phyloP scores from a whole-genome alignment of 2,888 invertebrate species.

The Phaonia tiefii region DNA sequence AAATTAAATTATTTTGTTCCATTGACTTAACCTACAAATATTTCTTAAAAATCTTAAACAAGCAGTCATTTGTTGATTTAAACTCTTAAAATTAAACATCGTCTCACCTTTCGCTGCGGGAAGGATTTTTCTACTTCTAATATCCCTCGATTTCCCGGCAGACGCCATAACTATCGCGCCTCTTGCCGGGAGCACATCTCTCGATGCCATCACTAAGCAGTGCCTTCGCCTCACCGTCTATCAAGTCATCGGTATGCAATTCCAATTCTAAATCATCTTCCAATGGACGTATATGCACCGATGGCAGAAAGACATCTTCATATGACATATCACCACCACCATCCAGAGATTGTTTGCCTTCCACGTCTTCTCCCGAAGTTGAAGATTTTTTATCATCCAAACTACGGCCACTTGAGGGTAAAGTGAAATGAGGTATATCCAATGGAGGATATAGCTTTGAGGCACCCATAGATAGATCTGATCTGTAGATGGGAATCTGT shows the following conservation, averaged over 20 bases:
- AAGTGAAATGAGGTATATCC: conserved; percentile 72
- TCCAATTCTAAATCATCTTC: conserved; percentile 76
- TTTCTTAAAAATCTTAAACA: conserved; percentile 30
- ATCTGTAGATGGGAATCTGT: conserved; percentile 72
- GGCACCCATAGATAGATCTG: conserved; percentile 70
- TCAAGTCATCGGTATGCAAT: conserved; percentile 67
- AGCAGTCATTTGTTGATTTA: conserved; percentile 26
- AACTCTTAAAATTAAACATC: conserved; percentile 16
- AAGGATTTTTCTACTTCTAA: conserved; percentile 62
- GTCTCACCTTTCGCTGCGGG: neutral
- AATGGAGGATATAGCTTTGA: conserved; percentile 74
- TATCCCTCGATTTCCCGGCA: conserved; percentile 81
- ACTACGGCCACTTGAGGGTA: conserved; percentile 66
- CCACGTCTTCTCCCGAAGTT: conserved; percentile 48
- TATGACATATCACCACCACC: conserved; percentile 66
- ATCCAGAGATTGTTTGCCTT: conserved; percentile 61
- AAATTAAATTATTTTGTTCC: no score
- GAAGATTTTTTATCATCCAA: conserved; percentile 34
- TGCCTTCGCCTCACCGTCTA: conserved; percentile 77
- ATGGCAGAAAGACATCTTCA: conserved; percentile 66
- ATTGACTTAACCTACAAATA: no score
- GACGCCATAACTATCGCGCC: conserved; percentile 86
- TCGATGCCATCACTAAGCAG: conserved; percentile 85
- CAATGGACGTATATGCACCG: conserved; percentile 69
- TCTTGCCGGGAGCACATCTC: conserved; percentile 88